A percentile compares a stretch with the other conserved stretches of the same genome.
Evolutionary conservation across 2,113 vertebrate species (phyloP).

Genomic region (Dendropsophus ebraccatus): DNA sequence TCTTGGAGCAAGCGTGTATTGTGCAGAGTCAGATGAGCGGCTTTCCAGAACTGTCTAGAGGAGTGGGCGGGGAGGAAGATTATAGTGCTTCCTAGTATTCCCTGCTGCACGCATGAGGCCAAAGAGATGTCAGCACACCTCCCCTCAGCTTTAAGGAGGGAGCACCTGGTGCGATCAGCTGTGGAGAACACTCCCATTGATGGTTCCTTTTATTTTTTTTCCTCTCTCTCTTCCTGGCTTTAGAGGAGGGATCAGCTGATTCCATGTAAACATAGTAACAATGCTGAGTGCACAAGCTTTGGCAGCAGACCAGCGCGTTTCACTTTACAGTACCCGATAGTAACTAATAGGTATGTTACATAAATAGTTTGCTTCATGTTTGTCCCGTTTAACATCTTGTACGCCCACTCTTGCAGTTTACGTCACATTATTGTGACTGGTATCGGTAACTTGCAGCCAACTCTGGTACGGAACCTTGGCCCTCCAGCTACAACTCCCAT

Average conservation of each 20-base stretch:
- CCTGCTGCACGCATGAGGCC: conserved; percentile 39
- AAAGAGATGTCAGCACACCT: not conserved
- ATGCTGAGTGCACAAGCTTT: not conserved
- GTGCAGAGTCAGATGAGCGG: conserved; percentile 70
- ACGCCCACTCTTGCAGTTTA: too few relatives aligned
- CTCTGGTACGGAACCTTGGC: too few relatives aligned
- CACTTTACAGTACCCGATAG: not conserved
- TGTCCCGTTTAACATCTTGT: not conserved
- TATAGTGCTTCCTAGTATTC: conserved; percentile 46
- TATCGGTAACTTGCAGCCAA: too few relatives aligned
- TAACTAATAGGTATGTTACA: not conserved
- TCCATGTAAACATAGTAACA: conserved; percentile 42
- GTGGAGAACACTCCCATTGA: conserved; percentile 21
- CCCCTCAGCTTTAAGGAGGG: not conserved
- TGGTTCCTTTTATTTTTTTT: too few relatives aligned
- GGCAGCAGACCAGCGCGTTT: not conserved
- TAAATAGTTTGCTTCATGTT: not conserved
- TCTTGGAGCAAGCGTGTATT: not conserved
- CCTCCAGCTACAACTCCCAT: too few relatives aligned
- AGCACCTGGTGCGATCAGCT: conserved; percentile 34
- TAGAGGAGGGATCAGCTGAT: conserved; percentile 16
- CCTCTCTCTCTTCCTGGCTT: too few relatives aligned
- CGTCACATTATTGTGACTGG: too few relatives aligned
- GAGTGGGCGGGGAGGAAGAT: conserved; percentile 72
- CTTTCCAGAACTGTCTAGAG: conserved; percentile 80